Evolutionary conservation across 2,888 invertebrate genomes (phyloP), one percentile per base, ranked within the genome.

Genomic region (Dryobotodes eremita): DNA sequence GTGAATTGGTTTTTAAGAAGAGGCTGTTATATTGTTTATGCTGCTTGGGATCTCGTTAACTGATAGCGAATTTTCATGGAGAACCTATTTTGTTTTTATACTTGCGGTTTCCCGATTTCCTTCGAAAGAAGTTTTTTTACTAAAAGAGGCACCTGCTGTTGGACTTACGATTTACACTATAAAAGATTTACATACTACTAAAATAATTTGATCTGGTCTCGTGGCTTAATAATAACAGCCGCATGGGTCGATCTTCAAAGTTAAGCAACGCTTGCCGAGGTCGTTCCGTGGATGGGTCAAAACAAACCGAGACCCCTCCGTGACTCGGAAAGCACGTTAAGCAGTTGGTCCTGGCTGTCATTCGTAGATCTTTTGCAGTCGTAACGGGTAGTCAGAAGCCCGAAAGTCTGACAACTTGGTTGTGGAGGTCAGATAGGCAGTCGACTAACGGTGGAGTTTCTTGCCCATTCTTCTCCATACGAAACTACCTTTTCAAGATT

Each of bases 1-100:
- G 15, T 55, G 36, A 31, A 50, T 55, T 69, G 36, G 15, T 82
- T 62, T 78, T 70, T 65, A 1, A 13, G 31, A 46, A 8, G 11
- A 6, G 6, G 31, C 17, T 31, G n/a, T 17, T 64, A 2, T 57
- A 82, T 17, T 31, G 17, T 65, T 64, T 75, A 17, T 36, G 8
- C 11, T 23, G 11, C 0, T 57, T n/a, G 1, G 0, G 15, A 31
- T 71, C 2, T 42, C 7, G 17, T 42, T 2, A 48, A 70, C 15
- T 0, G 6, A 23, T 26, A 23, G 26, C 13, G 17, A 57, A 73
- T 46, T 50, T 17, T 71, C n/a, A 70, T 50, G 11, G 17, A n/a
- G 10, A 42, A 17, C 4, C 1, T 20, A 53, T 31, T 36, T 10
- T 23, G 15, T 50, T 31, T 31, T 10, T 5, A 31, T 31, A 23